These are phyloP conservation scores for Drosophila monieri DNA, from an alignment of 2,888 invertebrate genomes.

Conservation along the genomic window DNA sequence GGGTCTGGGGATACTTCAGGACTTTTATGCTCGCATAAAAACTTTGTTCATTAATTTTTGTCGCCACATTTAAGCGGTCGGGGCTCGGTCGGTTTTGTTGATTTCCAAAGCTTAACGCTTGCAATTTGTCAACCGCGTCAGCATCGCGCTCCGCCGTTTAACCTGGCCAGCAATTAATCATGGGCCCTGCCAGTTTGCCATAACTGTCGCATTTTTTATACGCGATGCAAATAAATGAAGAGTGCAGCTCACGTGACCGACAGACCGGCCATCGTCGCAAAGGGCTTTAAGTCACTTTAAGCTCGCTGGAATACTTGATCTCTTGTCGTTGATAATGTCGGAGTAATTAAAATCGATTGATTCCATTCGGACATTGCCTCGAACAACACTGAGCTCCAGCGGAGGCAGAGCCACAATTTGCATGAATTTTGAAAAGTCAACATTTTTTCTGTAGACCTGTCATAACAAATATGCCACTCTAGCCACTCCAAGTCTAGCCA, in stretches of 20 bases:
- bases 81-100: conserved; percentile 38
- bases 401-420: conserved; percentile 43
- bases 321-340: conserved; percentile 48
- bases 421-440: conserved; percentile 51
- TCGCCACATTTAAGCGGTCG: conserved; percentile 59
- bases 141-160: conserved; percentile 29
- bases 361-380: conserved; percentile 54
- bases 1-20: conserved; percentile 12
- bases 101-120: conserved; percentile 69
- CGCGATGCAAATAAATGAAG: background rate
- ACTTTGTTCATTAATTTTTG: conserved; percentile 82
- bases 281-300: conserved; percentile 46
- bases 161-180: conserved; percentile 67
- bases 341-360: conserved; percentile 66
- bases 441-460: conserved; percentile 42
- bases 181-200: conserved; percentile 33
- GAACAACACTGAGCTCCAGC: conserved; percentile 1
- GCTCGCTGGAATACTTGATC: conserved; percentile 65
- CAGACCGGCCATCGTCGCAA: background rate
- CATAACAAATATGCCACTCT: conserved; percentile 57
- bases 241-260: conserved; percentile 48
- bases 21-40: conserved; percentile 51
- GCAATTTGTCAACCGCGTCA: conserved; percentile 69
- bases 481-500: background rate
- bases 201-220: conserved; percentile 29